phyloP scores from a whole-genome alignment of 2,888 invertebrate species.

The Temnothorax rugatulus region DNA sequence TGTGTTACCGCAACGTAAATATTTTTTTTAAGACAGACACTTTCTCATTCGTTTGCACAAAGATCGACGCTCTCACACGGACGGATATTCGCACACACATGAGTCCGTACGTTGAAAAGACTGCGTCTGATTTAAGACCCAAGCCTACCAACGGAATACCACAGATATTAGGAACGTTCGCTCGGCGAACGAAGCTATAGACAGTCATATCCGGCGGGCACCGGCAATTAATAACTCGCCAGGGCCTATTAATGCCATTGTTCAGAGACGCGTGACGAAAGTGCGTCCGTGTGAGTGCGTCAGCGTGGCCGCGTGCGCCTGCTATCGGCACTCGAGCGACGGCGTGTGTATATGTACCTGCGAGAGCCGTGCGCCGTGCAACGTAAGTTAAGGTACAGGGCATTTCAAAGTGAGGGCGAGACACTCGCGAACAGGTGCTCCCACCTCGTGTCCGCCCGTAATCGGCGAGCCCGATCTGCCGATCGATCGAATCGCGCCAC shows the following conservation, averaged over 20 bases:
- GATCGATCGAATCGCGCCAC: conserved; percentile 79
- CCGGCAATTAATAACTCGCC: conserved; percentile 86
- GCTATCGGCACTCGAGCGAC: conserved; percentile 38
- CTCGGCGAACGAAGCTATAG: conserved; percentile 82
- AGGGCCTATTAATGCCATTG: conserved; percentile 86
- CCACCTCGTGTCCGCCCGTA: conserved; percentile 79
- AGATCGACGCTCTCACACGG: conserved; percentile 25
- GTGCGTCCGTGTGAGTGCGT: conserved; percentile 72
- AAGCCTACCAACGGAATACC: conserved; percentile 75
- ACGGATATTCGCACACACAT: not conserved
- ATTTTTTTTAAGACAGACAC: not conserved
- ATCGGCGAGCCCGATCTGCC: conserved; percentile 78
- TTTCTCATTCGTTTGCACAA: conserved; percentile 34
- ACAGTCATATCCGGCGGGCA: conserved; percentile 85
- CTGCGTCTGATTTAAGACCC: conserved; percentile 69
- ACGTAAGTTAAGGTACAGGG: conserved; percentile 61
- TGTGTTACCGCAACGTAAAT: not conserved
- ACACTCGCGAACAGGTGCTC: conserved; percentile 82
- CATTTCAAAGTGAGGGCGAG: conserved; percentile 69
- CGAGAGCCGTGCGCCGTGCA: conserved; percentile 2
- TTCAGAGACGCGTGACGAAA: conserved; percentile 86
- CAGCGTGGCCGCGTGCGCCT: conserved; percentile 46
- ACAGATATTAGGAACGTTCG: conserved; percentile 80
- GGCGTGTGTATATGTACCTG: conserved; percentile 57
- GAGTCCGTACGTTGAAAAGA: conserved; percentile 55